Evolutionary conservation across 2,113 vertebrate genomes (phyloP).

Genomic region (Oreochromis aureus): DNA sequence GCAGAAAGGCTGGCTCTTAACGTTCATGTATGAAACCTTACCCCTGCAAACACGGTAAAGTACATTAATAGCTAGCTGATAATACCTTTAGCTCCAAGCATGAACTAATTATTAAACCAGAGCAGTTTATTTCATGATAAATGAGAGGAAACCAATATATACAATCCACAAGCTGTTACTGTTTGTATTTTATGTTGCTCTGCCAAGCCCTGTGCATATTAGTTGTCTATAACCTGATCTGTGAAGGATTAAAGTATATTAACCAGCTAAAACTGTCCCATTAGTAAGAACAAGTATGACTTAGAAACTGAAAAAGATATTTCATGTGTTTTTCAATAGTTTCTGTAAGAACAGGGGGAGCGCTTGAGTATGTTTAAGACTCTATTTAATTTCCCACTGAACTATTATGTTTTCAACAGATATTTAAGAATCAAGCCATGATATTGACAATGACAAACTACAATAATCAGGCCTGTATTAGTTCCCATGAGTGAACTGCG

Average conservation of each 20-base stretch:
- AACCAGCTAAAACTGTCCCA: background rate
- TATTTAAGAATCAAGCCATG: background rate
- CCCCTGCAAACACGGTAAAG: background rate
- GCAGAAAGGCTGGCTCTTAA: background rate
- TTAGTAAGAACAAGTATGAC: background rate
- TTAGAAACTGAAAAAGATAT: background rate
- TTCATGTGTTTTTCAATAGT: background rate
- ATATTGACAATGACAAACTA: slow-evolving; percentile 2
- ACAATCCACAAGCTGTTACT: background rate
- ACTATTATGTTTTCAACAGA: slow-evolving; percentile 3
- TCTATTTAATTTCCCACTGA: background rate
- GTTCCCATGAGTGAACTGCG: background rate
- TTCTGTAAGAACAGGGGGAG: background rate
- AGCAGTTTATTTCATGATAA: background rate
- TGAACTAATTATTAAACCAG: background rate
- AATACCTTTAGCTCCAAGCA: background rate
- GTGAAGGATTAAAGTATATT: background rate
- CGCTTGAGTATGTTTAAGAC: background rate
- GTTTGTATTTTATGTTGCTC: background rate
- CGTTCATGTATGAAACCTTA: background rate
- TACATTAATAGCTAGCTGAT: slow-evolving; percentile 5
- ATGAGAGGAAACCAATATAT: background rate
- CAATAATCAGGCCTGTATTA: background rate
- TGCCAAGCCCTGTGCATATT: background rate
- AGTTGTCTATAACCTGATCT: background rate